Percentiles rank a stretch among this genome's conserved stretches.
These are phyloP conservation scores for Aphodius granarius DNA, from an alignment of 2,888 invertebrate genomes.

Conservation along the genomic window DNA sequence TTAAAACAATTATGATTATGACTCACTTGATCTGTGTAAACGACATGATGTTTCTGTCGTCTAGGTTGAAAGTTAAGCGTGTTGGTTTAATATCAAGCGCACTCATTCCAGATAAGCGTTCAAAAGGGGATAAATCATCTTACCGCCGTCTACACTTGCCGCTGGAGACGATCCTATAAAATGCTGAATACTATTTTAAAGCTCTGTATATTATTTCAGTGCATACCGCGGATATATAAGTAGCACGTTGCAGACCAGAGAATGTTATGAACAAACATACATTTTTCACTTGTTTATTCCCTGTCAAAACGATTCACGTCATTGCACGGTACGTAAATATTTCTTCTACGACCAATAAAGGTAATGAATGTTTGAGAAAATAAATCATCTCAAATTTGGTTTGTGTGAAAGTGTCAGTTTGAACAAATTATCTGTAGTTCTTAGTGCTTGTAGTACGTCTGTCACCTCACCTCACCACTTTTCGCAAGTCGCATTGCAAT, in stretches of 20 bases:
- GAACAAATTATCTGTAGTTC: too few relatives aligned
- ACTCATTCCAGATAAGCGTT: neutral
- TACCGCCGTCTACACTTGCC: neutral
- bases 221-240: constrained; percentile 1
- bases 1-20: too few relatives aligned
- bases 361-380: neutral
- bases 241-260: constrained; percentile 9
- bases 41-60: too few relatives aligned
- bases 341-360: neutral
- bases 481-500: too few relatives aligned
- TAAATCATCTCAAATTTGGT: neutral
- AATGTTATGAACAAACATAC: neutral
- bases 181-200: constrained; percentile 13
- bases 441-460: too few relatives aligned
- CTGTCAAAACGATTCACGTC: neutral
- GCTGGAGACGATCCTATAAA: constrained; percentile 3
- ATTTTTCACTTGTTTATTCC: constrained; percentile 3
- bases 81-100: neutral
- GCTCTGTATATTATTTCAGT: constrained; percentile 10
- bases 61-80: too few relatives aligned
- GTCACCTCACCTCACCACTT: too few relatives aligned
- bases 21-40: too few relatives aligned
- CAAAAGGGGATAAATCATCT: neutral
- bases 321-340: neutral
- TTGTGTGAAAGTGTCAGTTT: neutral